Conservation (phyloP, 2,113 vertebrate species). For the Beaufortia kweichowensis region DNA sequence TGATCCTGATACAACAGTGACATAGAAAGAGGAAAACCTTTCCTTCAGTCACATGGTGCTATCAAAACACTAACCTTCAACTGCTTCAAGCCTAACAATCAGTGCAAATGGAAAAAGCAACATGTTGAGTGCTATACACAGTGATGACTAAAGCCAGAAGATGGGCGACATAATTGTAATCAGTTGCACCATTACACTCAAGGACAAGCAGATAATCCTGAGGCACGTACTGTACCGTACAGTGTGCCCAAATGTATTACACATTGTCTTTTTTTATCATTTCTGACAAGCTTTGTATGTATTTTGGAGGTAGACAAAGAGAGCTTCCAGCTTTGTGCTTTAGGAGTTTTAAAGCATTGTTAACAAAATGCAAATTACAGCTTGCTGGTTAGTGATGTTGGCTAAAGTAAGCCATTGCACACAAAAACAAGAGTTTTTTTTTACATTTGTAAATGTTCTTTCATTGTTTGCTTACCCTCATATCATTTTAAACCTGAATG, state of each 20-base stretch:
- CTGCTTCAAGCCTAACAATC: not conserved
- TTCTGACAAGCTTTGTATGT: not conserved
- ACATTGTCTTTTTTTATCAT: not conserved
- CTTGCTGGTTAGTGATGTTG: too few species aligned
- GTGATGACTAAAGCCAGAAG: conserved; percentile 6
- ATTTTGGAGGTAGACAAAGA: not conserved
- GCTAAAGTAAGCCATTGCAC: too few species aligned
- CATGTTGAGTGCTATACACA: not conserved
- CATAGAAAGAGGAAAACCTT: conserved; percentile 14
- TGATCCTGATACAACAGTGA: conserved; percentile 37
- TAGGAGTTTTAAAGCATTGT: not conserved
- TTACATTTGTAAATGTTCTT: too few species aligned
- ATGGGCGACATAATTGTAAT: not conserved
- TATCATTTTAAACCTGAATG: too few species aligned
- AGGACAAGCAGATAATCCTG: not conserved
- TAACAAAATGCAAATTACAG: too few species aligned
- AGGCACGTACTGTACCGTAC: not conserved
- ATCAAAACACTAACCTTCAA: conserved; percentile 23
- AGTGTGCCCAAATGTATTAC: not conserved
- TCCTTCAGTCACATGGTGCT: conserved; percentile 1
- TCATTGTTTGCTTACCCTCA: too few species aligned
- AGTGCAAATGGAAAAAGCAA: not conserved
- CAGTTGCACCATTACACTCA: not conserved
- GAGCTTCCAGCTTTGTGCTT: not conserved
- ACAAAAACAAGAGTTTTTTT: too few species aligned